These are phyloP conservation scores for Melospiza melodia DNA, from an alignment of 2,113 vertebrate genomes.

Conservation along the genomic window DNA sequence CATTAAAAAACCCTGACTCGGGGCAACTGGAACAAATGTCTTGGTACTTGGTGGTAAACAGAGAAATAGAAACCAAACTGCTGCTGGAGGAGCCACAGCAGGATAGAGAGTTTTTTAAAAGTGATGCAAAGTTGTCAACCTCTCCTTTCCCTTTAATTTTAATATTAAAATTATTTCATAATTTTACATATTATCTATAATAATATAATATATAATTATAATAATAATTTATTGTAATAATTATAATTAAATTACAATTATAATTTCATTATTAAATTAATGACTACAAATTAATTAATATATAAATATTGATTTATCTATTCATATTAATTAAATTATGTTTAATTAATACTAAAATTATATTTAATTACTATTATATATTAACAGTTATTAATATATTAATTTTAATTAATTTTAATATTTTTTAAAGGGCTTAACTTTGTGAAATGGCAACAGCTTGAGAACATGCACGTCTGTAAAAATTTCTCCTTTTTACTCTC, in stretches of 20 bases:
- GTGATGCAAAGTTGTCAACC: accelerated
- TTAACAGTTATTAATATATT: not conserved
- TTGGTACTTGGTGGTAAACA: accelerated
- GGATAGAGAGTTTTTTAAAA: not conserved
- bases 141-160: not conserved
- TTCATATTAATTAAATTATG: too few relatives aligned
- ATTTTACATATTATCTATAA: too few relatives aligned
- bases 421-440: not conserved
- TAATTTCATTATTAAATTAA: not conserved
- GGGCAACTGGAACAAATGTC: not conserved
- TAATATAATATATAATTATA: too few relatives aligned
- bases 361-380: not conserved
- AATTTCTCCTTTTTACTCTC: not conserved
- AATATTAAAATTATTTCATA: not conserved
- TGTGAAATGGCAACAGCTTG: not conserved
- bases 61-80: not conserved
- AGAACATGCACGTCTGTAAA: accelerated
- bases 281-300: not conserved
- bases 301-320: too few relatives aligned
- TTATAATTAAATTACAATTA: not conserved
- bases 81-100: not conserved
- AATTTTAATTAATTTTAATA: not conserved
- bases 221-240: not conserved
- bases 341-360: not conserved
- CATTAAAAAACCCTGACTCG: not conserved